phyloP scores from a whole-genome alignment of 1,140 invertebrate genomes.

The Calliphora vicina region DNA sequence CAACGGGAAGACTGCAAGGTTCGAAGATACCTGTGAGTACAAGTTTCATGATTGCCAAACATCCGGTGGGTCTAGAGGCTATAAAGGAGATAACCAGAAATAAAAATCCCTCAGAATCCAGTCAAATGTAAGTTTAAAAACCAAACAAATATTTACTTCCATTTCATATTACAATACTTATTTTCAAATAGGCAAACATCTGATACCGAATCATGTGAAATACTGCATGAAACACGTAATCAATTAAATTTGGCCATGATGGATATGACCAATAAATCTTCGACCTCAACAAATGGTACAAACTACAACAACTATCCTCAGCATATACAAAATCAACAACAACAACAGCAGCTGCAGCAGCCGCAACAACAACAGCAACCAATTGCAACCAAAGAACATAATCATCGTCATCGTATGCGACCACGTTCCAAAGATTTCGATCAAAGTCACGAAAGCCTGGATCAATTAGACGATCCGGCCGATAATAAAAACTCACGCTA shows the following conservation, averaged over 20 bases:
- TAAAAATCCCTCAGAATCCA: conserved; percentile 61
- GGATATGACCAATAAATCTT: conserved; percentile 42
- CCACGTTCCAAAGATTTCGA: conserved; percentile 58
- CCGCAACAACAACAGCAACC: conserved; percentile 9
- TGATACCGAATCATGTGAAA: conserved; percentile 62
- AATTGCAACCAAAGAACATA: conserved; percentile 44
- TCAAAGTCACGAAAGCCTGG: conserved; percentile 57
- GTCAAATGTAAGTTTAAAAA: conserved; percentile 59
- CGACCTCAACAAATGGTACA: conserved; percentile 38
- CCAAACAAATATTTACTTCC: neutral
- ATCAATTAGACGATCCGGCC: conserved; percentile 44
- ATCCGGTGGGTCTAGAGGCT: conserved; percentile 61
- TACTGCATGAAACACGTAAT: conserved; percentile 58
- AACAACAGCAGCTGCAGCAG: conserved; percentile 8
- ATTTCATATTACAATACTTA: neutral
- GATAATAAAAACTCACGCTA: conserved; percentile 44
- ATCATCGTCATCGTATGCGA: conserved; percentile 51
- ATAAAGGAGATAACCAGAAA: conserved; percentile 63
- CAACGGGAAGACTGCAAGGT: conserved; percentile 34
- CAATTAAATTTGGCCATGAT: conserved; percentile 55
- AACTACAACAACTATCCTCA: conserved; percentile 33
- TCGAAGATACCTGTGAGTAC: conserved; percentile 53
- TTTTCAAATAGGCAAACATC: conserved; percentile 57
- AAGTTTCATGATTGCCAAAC: conserved; percentile 61
- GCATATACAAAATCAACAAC: neutral